These are phyloP conservation scores for Eubucco bourcierii DNA, from an alignment of 2,113 vertebrate species.

Conservation along the genomic window DNA sequence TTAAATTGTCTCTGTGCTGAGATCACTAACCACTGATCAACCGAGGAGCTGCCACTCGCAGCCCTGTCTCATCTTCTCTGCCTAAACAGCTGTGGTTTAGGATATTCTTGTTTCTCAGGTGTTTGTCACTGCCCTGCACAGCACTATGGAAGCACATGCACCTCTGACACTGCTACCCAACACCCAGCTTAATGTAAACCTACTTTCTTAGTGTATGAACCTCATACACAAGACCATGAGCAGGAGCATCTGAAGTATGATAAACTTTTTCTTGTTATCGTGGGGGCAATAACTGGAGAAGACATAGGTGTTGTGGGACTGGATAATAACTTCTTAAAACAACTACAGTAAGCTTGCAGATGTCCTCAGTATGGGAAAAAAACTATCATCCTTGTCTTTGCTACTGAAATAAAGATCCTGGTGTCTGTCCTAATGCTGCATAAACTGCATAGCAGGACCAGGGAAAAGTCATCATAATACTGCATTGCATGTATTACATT, in stretches of 20 bases:
- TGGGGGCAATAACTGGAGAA: neutral
- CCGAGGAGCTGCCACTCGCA: neutral
- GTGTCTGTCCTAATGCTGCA: neutral
- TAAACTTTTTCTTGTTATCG: neutral
- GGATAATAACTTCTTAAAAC: neutral
- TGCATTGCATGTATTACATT: neutral
- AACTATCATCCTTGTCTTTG: neutral
- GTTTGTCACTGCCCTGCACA: neutral
- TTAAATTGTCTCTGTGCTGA: neutral
- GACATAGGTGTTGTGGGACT: neutral
- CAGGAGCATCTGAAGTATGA: neutral
- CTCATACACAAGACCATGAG: neutral
- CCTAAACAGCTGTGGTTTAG: neutral
- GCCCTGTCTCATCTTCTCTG: neutral
- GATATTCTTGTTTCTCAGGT: neutral
- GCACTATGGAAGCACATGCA: fast-evolving
- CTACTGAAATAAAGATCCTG: neutral
- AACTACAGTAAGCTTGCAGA: neutral
- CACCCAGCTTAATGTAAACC: neutral
- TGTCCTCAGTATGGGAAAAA: neutral
- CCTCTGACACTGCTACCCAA: neutral
- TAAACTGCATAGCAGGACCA: neutral
- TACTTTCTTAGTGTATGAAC: neutral
- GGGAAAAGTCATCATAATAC: neutral
- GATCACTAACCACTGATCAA: neutral